Evolutionary conservation across 2,888 invertebrate species (phyloP), one percentile per base, ranked within the genome.

Genomic region (Patella pellucida): DNA sequence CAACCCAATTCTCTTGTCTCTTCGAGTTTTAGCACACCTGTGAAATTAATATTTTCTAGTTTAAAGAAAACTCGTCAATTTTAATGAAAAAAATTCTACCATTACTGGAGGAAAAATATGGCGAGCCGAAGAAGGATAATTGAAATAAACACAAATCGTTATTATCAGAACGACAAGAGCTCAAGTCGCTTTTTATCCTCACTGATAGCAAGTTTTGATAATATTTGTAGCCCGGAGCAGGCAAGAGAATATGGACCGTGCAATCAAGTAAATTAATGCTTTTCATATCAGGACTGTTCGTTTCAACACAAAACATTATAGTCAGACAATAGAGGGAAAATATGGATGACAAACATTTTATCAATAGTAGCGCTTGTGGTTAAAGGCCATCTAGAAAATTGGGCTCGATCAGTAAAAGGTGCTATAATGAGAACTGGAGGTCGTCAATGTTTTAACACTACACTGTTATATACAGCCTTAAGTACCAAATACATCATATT

Each of bases 211-310:
- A 62, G 62, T 62, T 62, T 62, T 19, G 23, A 23, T 23, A 62
- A 23, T 23, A 23, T 62, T 62, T 62, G 62, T 23, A 23, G 62
- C 62, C 62, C 62, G 62, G 19, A 62, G 62, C 62, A 62, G 23
- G 19, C 23, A 62, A 62, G 23, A 62, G 23, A 62, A 62, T 62
- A 62, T 62, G 62, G 62, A 62, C 62, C 23, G 19, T 19, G 62
- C 62, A 62, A 62, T 62, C 62, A 62, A 62, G 62, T 62, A 62
- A 62, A 62, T 62, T 62, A 62, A 62, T 23, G 62, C 62, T 23
- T 62, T 62, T 62, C 62, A 23, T 3, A 16, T 62, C 62, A 62
- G 12, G 62, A 62, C 62, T 62, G 62, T 62, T 62, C 62, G 62
- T 23, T 62, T 62, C 62, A 62, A 62, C 62, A 62, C 62, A 12